Evolutionary conservation across 2,797 vertebrate genomes (phyloP).

Genomic region (Melanogrammus aeglefinus): DNA sequence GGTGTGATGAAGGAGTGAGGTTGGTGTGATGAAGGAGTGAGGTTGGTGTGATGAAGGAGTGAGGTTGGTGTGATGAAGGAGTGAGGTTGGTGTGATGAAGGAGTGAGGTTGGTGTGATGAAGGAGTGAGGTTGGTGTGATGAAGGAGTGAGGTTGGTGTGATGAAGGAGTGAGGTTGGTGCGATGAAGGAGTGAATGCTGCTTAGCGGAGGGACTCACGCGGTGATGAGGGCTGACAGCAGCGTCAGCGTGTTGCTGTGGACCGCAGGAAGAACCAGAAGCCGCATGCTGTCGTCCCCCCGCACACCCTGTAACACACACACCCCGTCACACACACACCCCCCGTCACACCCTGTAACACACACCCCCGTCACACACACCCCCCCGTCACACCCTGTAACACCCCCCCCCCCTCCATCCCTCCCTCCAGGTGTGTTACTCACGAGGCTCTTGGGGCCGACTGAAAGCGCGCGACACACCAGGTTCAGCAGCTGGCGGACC

Average conservation of each 20-base stretch:
- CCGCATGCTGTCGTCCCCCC: slow-evolving; percentile 81
- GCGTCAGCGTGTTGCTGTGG: slow-evolving; percentile 78
- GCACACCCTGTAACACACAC: slow-evolving; percentile 68
- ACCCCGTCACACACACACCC: background rate
- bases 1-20: too few species aligned
- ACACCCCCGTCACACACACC: background rate
- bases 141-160: too few species aligned
- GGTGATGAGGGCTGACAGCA: slow-evolving; percentile 81
- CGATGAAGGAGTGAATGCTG: background rate
- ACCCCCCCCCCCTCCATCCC: too few species aligned
- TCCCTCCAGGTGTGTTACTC: slow-evolving; percentile 50
- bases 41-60: too few species aligned
- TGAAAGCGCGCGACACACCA: slow-evolving; percentile 82
- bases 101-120: too few species aligned
- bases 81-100: too few species aligned
- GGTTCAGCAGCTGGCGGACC: slow-evolving; percentile 79
- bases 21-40: too few species aligned
- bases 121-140: too few species aligned
- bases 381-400: background rate
- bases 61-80: too few species aligned
- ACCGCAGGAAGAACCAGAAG: slow-evolving; percentile 81
- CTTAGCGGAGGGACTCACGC: slow-evolving; percentile 58
- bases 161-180: too few species aligned
- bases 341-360: background rate
- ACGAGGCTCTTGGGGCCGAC: slow-evolving; percentile 82